phyloP scores from a whole-genome alignment of 2,797 vertebrate genomes.

The Gallinago stenura region DNA sequence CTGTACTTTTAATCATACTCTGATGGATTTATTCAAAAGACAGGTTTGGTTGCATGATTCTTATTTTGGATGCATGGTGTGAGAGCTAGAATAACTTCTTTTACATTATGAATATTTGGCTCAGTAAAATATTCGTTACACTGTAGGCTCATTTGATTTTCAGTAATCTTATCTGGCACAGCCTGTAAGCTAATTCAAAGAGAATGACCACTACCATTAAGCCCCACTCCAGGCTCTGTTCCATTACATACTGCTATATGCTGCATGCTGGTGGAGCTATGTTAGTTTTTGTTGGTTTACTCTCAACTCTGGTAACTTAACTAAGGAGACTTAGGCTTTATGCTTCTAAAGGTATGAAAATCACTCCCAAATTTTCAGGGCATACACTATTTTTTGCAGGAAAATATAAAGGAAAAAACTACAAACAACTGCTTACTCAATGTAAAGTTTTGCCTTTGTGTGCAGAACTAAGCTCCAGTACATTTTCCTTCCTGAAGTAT shows the following conservation, averaged over 20 bases:
- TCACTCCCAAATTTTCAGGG: neutral
- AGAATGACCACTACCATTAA: neutral
- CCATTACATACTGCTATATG: neutral
- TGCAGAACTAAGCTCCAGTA: neutral
- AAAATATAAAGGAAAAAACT: neutral
- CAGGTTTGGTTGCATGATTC: neutral
- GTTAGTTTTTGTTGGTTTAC: neutral
- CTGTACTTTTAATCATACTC: neutral
- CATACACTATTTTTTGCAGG: neutral
- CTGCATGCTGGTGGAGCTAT: neutral
- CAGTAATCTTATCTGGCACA: neutral
- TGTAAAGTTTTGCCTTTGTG: neutral
- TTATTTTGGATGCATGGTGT: neutral
- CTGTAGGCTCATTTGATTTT: neutral
- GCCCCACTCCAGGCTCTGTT: neutral
- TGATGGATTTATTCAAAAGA: neutral
- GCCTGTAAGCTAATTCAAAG: neutral
- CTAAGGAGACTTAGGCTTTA: neutral
- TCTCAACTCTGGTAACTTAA: neutral
- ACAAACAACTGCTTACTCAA: neutral
- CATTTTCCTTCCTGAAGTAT: neutral
- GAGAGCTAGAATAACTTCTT: neutral
- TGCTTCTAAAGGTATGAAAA: neutral
- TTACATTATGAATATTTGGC: neutral
- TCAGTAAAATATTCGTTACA: neutral